Base-by-base conservation (phyloP, 2,113 vertebrate genomes). In the Nothocercus julius region DNA sequence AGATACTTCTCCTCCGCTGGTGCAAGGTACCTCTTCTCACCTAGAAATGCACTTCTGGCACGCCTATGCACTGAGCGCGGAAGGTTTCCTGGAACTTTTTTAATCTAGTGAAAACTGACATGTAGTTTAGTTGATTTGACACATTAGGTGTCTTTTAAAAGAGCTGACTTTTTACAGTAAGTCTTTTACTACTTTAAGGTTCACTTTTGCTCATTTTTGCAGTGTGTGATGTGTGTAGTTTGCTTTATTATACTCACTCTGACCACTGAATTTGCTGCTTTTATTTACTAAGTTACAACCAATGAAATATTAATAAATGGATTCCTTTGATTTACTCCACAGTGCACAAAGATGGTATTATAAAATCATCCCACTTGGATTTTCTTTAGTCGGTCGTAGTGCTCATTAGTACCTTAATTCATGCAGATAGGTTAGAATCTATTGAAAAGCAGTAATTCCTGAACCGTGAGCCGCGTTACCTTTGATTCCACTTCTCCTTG, bases 261-360 rank as follows among this genome's bases (percentile, higher is more conserved):
- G 87, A n/a, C 91, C 81, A 56, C 30, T 40, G 51, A 69, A 85
- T 75, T 76, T 79, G 18, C 68, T 69, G 24, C 1, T 84, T 96
- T 82, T 64, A 45, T 91, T 89, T 72, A 62, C 64, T 85, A 32
- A 89, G 54, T 58, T 73, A 34, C 17, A 75, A 84, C 30, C 27
- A 90, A 94, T 97, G 89, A 97, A 97, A 96, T 96, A 97, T 96
- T 97, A 97, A 97, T 94, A 87, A 63, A 95, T 90, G 8, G 82
- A 24, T 72, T 68, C 51, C 80, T 97, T 97, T 97, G 82, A 96
- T 96, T 97, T 95, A 72, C 59, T 93, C 58, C 89, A 51, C 22
- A 80, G 44, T 75, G 36, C 40, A 28, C 87, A 51, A 49, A 95
- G 89, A 89, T 87, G 13, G 12, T 63, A 47, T 70, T 89, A 56